phyloP scores from a whole-genome alignment of 1,140 invertebrate genomes.

The Trichonephila clavata region DNA sequence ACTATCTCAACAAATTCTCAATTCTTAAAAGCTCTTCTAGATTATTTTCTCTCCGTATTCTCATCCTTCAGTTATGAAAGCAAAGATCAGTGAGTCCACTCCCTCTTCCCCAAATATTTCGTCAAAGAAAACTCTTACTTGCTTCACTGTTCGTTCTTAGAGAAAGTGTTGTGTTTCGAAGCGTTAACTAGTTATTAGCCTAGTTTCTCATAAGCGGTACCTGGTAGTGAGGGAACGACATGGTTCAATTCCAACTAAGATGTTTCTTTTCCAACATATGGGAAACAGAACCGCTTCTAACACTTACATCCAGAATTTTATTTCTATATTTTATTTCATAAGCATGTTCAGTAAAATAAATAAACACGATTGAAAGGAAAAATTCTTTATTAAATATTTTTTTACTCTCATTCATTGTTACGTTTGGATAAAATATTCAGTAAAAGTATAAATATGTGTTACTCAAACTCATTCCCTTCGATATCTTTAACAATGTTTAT shows the following conservation, averaged over 20 bases:
- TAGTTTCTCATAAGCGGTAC: conserved; percentile 65
- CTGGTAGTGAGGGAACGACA: conserved; percentile 22
- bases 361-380: neutral
- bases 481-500: too few species aligned
- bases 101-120: neutral
- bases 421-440: too few species aligned
- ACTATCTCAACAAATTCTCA: too few species aligned
- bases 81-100: conserved; percentile 10
- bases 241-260: conserved; percentile 45
- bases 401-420: neutral
- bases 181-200: conserved; percentile 74
- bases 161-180: conserved; percentile 54
- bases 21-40: too few species aligned
- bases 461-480: too few species aligned
- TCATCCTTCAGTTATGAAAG: neutral
- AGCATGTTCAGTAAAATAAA: neutral
- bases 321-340: conserved; percentile 17
- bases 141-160: neutral
- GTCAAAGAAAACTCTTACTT: neutral
- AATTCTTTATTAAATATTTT: neutral
- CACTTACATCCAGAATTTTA: neutral
- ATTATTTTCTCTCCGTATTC: neutral
- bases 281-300: neutral
- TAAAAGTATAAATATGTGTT: too few species aligned
- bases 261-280: neutral